phyloP scores from a whole-genome alignment of 2,888 invertebrate species.

The Drosophila macrospina region DNA sequence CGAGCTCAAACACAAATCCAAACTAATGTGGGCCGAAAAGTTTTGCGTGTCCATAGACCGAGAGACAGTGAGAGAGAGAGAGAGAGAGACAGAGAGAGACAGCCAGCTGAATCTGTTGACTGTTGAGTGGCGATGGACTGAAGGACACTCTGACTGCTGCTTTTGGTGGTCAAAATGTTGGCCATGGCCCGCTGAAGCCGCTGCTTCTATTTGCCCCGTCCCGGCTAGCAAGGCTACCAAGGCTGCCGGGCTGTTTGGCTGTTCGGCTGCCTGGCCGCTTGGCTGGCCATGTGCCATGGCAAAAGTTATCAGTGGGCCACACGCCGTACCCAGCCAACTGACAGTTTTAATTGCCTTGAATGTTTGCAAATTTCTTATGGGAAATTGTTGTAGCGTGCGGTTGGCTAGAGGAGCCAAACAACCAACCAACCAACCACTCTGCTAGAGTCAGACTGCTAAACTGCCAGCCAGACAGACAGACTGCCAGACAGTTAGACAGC shows the following conservation, averaged over 20 bases:
- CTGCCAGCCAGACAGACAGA: constrained; percentile 6
- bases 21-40: constrained; percentile 78
- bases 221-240: no score
- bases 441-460: constrained; percentile 46
- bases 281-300: constrained; percentile 69
- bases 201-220: no score
- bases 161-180: constrained; percentile 70
- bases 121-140: constrained; percentile 68
- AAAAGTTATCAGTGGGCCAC: constrained; percentile 70
- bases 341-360: constrained; percentile 80
- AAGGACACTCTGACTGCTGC: constrained; percentile 26
- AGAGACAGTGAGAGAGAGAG: no score
- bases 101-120: constrained; percentile 76
- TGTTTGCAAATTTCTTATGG: constrained; percentile 78
- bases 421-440: constrained; percentile 47
- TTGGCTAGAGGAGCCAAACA: constrained; percentile 48
- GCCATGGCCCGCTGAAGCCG: constrained; percentile 67
- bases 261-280: constrained; percentile 1
- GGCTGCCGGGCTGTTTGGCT: background rate
- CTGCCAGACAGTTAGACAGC: constrained; percentile 45
- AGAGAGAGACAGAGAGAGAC: constrained; percentile 44
- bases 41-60: constrained; percentile 62
- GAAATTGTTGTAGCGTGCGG: constrained; percentile 72
- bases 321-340: constrained; percentile 54
- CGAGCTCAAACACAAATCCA: constrained; percentile 77